Base-by-base conservation (phyloP, 2,797 vertebrate genomes). In the Pangasius macronema region DNA sequence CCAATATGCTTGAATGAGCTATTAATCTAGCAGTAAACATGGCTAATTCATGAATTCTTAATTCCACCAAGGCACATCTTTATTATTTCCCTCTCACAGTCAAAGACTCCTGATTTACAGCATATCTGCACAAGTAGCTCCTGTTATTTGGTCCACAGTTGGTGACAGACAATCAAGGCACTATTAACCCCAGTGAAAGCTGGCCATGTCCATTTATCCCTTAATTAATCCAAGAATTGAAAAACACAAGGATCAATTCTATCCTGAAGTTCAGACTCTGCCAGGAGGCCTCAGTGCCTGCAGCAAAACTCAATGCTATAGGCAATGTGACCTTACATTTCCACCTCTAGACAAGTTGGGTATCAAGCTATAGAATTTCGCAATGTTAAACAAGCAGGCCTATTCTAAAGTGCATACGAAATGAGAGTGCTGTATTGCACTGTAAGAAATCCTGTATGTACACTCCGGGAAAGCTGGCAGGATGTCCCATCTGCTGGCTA, bases 131-230 rank as follows among this genome's bases (percentile, higher is more conserved):
- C 53, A 84, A 79, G 65, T 65, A 46, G 55, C 39, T 65, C 61
- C 70, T 91, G 53, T 80, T 85, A 46, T 42, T 91, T 86, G 87
- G 85, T 84, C 89, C 87, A 88, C 83, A 67, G 89, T 86, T 90
- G 67, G 75, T 87, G 94, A 95, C 92, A 94, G 92, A 93, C 94
- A 95, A 94, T 95, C 94, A 94, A 95, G 94, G 89, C 79, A 85
- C 91, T 90, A 94, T 95, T 95, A 95, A 95, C 94, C 93, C 91
- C 87, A 85, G 82, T 59, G 89, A 93, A 93, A 94, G 89, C 90
- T 88, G 89, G 88, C 91, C 85, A 79, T 92, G 91, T 93, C 91
- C 91, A 91, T 91, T 93, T 91, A 92, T 86, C 90, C 86, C 81
- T 93, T 93, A 93, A 95, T 94, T 94, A 95, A 91, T 89, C 46